These are phyloP conservation scores for Amphiprion percula DNA, from an alignment of 2,113 vertebrate genomes.

Conservation along the genomic window DNA sequence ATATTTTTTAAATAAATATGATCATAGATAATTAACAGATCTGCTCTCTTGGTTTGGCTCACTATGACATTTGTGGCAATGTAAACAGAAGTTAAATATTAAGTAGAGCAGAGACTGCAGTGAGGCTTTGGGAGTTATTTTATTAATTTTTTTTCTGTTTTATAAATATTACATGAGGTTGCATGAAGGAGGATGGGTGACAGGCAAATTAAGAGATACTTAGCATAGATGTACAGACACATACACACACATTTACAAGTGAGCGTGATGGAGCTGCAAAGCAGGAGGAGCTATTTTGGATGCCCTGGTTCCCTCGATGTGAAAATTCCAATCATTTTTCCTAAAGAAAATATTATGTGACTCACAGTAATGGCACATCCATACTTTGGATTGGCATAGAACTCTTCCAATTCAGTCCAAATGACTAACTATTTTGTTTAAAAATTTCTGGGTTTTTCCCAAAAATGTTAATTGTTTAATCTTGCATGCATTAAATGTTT, in stretches of 20 bases:
- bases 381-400: no score
- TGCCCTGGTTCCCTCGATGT: no score
- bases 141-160: constrained; percentile 7
- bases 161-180: constrained; percentile 50
- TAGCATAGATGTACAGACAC: neutral
- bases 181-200: constrained; percentile 33
- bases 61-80: constrained; percentile 51
- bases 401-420: no score
- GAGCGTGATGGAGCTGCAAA: neutral
- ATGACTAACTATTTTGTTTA: no score
- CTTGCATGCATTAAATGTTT: no score
- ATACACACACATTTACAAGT: no score
- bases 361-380: no score
- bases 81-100: constrained; percentile 77
- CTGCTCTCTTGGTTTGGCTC: constrained; percentile 52
- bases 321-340: no score
- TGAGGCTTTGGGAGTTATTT: constrained; percentile 22
- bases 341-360: no score
- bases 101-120: constrained; percentile 47
- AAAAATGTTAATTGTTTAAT: neutral
- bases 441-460: no score
- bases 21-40: constrained; percentile 66
- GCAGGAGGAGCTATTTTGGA: neutral
- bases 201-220: constrained; percentile 43
- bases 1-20: constrained; percentile 69